Base-by-base conservation (phyloP, 1,140 invertebrate species). In the Luehdorfia chinensis region DNA sequence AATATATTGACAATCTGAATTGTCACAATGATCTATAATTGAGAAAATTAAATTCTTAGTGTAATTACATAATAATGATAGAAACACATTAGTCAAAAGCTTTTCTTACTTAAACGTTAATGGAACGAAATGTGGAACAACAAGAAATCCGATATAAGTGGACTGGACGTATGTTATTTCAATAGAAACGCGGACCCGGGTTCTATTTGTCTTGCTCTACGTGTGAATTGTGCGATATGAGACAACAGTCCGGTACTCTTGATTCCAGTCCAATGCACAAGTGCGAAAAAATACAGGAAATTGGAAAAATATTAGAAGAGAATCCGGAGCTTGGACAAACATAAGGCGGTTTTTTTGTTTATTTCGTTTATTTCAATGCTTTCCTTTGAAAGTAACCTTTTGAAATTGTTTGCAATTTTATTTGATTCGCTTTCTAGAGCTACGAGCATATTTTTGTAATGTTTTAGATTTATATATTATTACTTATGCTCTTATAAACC, bases 81-180 rank as follows among this genome's bases (percentile, higher is more conserved):
- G 55, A 59, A 58, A 58, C 52, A 64, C 48, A 64, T 59, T 37
- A 45, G 37, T 19, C 23, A 7, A 48, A 55, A 59, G 39, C 52
- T 48, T 70, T 59, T 46, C 33, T 31, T 27, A 14, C 43, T 55
- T 34, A 73, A 68, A 62, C 66, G 62, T 67, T 79, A 79, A 75
- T 76, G 70, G 70, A 71, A 73, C 55, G 61, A 63, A 71, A 71
- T 66, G 55, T 72, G 58, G 54, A 75, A 83, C 78, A 83, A 79
- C 75, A 66, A 67, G 74, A 69, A 78, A 79, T 79, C 69, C 61
- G 66, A 79, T 78, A 83, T 75, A 63, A 74, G 64, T 74, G 69
- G 60, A 58, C 56, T 43, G 37, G 31, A 61, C 55, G 31, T 58
- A 66, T 79, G 71, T 75, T 79, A 74, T 79, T 76, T 66, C 68